A percentile compares a stretch with the other conserved stretches of the same genome.
Conservation (phyloP, 2,113 vertebrate genomes). For the Dromas ardeola region DNA sequence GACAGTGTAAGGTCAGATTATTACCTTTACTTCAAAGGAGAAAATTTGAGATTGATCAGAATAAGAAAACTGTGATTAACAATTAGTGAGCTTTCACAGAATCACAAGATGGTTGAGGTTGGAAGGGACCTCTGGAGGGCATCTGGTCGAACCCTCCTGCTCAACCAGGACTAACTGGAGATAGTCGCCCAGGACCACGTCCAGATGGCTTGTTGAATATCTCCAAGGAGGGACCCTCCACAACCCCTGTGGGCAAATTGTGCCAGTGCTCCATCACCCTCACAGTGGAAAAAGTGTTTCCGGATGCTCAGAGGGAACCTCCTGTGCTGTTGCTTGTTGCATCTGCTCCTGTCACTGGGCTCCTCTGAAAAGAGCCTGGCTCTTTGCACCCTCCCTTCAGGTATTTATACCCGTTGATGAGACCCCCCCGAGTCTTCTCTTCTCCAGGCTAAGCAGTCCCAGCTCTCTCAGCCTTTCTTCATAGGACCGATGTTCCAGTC, state of each 20-base stretch:
- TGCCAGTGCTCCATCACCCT: background rate
- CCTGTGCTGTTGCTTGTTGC: background rate
- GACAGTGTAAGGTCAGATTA: background rate
- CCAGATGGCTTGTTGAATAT: background rate
- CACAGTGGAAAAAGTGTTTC: background rate
- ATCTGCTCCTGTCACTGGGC: background rate
- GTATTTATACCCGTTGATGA: background rate
- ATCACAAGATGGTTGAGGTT: background rate
- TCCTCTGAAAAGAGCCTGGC: background rate
- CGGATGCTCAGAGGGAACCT: background rate
- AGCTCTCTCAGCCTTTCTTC: background rate
- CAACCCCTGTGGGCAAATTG: background rate
- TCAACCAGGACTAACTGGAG: background rate
- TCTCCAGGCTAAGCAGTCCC: background rate
- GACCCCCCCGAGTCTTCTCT: background rate
- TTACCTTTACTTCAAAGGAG: background rate
- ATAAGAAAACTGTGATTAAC: background rate
- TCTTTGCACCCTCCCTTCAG: background rate
- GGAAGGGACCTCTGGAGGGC: background rate
- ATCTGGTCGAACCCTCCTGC: background rate
- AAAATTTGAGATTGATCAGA: background rate
- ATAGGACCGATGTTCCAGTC: background rate
- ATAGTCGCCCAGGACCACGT: background rate
- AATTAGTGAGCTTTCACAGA: background rate
- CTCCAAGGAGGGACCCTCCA: background rate